Base-by-base conservation (phyloP, 2,113 vertebrate genomes). In the Mobula birostris region DNA sequence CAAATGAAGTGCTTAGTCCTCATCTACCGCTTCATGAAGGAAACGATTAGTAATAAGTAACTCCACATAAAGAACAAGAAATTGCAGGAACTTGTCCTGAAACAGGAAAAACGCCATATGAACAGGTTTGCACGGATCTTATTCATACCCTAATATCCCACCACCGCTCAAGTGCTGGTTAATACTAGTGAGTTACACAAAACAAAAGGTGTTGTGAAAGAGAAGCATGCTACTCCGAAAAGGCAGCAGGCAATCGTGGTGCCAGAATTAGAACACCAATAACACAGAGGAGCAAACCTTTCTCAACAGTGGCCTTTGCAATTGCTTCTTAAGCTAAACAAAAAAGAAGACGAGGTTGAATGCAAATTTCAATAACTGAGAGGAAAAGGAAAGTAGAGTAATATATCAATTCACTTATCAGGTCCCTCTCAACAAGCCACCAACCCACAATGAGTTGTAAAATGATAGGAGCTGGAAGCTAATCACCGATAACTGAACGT, bases 231-330 rank as follows among this genome's bases (percentile, higher is more conserved):
- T 70, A 91, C 29, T 91, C n/a, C 2, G 12, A 58, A 70, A 32
- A 70, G 19, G 29, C 29, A 36, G 15, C 12, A 36, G 63, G 87
- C n/a, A 19, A 17, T 7, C 32, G 63, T 9, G 29, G n/a, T 40
- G 15, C n/a, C 2, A 19, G 29, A 40, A 36, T 36, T 9, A 91
- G 87, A 90, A 83, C 56, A 61, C 3, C 21, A 87, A 29, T 58
- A 87, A 61, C 48, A 61, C 83, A 29, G n/a, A 36, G 88, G 11
- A 66, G 88, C 88, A 91, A 90, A 90, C 87, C 61, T 90, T 90
- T 90, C 61, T 66, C 85, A 63, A 66, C 58, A 90, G 58, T 1
- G 85, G 87, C 68, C 29, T 68, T 63, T 36, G 40, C 15, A 66
- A 36, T 91, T 36, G 63, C 32, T 91, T 68, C 88, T 70, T 70